Conservation (phyloP, 2,797 vertebrate species). For the Knipowitschia caucasica region DNA sequence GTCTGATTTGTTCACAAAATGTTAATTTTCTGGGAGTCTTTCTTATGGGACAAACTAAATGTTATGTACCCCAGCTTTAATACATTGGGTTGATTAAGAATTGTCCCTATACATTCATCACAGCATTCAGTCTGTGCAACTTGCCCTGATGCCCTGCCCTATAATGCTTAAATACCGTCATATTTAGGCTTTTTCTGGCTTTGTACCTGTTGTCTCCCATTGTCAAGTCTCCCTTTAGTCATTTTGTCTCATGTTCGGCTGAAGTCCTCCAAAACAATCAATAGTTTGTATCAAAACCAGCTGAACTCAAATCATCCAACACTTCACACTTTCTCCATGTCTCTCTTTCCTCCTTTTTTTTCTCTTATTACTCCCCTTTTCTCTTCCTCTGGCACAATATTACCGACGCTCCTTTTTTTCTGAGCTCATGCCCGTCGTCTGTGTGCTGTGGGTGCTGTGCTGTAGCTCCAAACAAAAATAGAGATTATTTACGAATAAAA, state of each 20-base stretch:
- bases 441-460: constrained; percentile 79
- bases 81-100: background rate
- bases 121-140: background rate
- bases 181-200: constrained; percentile 28
- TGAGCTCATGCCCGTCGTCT: constrained; percentile 62
- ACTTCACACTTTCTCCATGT: constrained; percentile 25
- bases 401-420: constrained; percentile 51
- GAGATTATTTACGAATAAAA: constrained; percentile 56
- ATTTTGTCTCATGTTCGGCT: constrained; percentile 51
- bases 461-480: constrained; percentile 74
- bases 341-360: constrained; percentile 15
- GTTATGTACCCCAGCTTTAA: too few relatives aligned
- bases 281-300: constrained; percentile 55
- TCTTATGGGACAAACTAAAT: too few relatives aligned
- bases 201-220: constrained; percentile 30
- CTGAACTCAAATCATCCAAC: constrained; percentile 55
- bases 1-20: too few relatives aligned
- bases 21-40: too few relatives aligned
- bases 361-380: constrained; percentile 29
- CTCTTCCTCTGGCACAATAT: constrained; percentile 68
- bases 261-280: constrained; percentile 61
- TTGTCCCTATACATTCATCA: background rate
- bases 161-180: constrained; percentile 42
- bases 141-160: background rate
- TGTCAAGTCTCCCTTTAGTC: constrained; percentile 34